Conservation (phyloP, 1,140 invertebrate genomes). For the Agrypnia vestita region DNA sequence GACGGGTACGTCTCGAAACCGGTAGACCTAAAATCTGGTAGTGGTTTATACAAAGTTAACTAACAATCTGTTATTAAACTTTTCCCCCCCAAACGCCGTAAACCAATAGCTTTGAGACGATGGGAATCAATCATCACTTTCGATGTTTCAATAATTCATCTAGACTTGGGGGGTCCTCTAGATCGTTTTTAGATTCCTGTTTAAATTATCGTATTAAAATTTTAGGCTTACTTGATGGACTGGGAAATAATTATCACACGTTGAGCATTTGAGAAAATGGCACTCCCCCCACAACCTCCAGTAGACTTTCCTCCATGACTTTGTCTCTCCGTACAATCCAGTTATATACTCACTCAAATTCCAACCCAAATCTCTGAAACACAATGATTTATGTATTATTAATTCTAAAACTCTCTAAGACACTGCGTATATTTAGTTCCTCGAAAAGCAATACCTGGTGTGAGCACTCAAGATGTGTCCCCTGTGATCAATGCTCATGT, state of each 20-base stretch:
- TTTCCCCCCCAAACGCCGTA: no score
- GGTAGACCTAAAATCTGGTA: no score
- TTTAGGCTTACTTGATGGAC: slow-evolving; percentile 74
- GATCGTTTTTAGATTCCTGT: no score
- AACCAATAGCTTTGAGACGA: no score
- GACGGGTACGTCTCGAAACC: no score
- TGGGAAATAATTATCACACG: slow-evolving; percentile 84
- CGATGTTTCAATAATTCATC: no score
- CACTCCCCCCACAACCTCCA: slow-evolving; percentile 94
- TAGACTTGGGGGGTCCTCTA: no score
- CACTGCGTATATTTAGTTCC: no score
- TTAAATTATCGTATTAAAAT: background rate
- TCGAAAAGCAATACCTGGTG: slow-evolving; percentile 71
- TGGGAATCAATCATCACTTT: no score
- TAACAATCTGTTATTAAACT: no score
- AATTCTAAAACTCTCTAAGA: no score
- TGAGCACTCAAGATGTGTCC: slow-evolving; percentile 82
- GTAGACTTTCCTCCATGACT: slow-evolving; percentile 92
- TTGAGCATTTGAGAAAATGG: slow-evolving; percentile 85
- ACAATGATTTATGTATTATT: background rate
- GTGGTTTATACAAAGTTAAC: no score
- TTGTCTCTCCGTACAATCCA: slow-evolving; percentile 82
- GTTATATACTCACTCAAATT: slow-evolving; percentile 88
- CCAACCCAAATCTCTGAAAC: slow-evolving; percentile 82
- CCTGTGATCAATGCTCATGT: slow-evolving; percentile 80